Evolutionary conservation across 2,113 vertebrate species (phyloP).

Genomic region (Cyprinodon tularosa): DNA sequence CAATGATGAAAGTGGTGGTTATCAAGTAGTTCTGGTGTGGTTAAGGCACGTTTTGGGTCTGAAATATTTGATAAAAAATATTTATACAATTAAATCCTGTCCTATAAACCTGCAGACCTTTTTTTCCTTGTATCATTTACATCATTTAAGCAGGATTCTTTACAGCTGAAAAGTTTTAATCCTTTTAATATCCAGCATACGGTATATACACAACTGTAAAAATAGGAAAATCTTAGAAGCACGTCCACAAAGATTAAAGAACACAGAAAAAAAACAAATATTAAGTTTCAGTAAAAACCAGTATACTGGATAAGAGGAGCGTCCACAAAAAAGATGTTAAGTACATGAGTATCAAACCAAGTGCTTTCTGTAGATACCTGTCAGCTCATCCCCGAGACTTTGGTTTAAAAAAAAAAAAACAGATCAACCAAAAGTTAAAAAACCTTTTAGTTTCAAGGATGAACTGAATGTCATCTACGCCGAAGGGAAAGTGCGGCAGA

Average conservation of each 20-base stretch:
- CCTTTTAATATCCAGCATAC: conserved; percentile 25
- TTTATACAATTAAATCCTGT: conserved; percentile 23
- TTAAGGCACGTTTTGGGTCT: conserved; percentile 64
- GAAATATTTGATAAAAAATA: conserved; percentile 26
- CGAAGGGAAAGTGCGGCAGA: neutral
- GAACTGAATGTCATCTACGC: neutral
- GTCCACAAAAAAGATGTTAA: conserved; percentile 24
- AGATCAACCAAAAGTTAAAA: neutral
- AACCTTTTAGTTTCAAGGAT: neutral
- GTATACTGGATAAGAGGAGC: neutral
- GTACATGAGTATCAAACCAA: conserved; percentile 21
- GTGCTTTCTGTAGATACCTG: neutral
- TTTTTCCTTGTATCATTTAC: neutral
- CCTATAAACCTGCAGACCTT: neutral
- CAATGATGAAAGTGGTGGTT: neutral
- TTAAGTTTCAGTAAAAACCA: conserved; percentile 36
- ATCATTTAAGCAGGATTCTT: conserved; percentile 3
- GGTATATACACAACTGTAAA: conserved; percentile 31
- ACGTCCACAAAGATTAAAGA: conserved; percentile 22
- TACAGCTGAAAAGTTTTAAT: conserved; percentile 12
- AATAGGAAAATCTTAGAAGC: conserved; percentile 27
- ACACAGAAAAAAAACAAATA: conserved; percentile 19
- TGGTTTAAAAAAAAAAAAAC: neutral
- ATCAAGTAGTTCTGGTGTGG: conserved; percentile 3
- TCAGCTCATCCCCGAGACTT: neutral